Base-by-base conservation (phyloP, 2,797 vertebrate species). In the Pangasius macronema region DNA sequence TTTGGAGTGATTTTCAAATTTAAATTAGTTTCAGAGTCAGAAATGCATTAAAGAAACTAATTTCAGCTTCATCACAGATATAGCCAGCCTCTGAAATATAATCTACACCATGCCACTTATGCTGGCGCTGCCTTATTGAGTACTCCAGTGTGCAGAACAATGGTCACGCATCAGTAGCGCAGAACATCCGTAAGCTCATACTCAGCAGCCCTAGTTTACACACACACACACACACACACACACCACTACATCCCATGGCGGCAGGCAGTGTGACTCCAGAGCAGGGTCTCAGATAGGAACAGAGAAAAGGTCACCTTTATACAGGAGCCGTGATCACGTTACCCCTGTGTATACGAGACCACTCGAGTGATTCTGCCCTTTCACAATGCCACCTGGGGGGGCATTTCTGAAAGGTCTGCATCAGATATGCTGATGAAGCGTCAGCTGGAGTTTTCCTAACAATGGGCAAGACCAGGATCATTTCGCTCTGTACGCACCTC, bases 221-320 rank as follows among this genome's bases (percentile, higher is more conserved):
- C 68, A 51, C 20, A 75, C 53, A 67, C 70, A 46, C 70, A 13
- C 39, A 46, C 70, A 46, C 86, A 82, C 86, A 83, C 67, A n/a
- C 73, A 49, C 55, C 57, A n/a, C 36, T 72, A 57, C 63, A 39
- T 82, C 51, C 81, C 68, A 39, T 51, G 46, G 59, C 39, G 86
- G 49, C 30, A 30, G 77, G 65, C 63, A 59, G 87, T 33, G 53
- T 55, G 82, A 57, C 86, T 87, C 73, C 51, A 76, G 55, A 20
- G 46, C 57, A 46, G 53, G 76, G 68, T 51, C 76, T 84, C 53
- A 16, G 55, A n/a, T 63, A 63, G 57, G 80, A 86, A 73, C 80
- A 53, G 59, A 70, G 57, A 84, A 68, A 84, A 89, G 90, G 85
- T 91, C 85, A 85, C 76, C 61, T 90, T 86, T 90, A 49, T 85